Percentiles rank a stretch among this genome's conserved stretches.
Evolutionary conservation across 1,140 invertebrate species (phyloP).

Genomic region (Oreohelix idahoensis): DNA sequence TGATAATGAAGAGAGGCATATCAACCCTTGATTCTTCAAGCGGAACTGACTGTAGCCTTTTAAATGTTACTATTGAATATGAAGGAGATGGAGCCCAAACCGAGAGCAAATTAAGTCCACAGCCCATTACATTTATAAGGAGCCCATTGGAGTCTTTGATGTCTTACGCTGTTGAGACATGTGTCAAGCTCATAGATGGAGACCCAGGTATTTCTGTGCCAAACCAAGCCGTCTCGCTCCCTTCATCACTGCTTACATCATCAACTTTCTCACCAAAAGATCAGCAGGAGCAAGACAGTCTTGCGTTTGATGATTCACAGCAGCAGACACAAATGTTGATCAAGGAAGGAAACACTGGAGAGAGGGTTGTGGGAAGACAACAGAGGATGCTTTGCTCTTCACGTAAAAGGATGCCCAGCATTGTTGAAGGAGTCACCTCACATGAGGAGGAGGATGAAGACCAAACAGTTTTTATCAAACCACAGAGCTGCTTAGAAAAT

Average conservation of each 20-base stretch:
- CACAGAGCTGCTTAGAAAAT: background rate
- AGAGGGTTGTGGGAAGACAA: background rate
- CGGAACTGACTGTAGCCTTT: slow-evolving; percentile 4
- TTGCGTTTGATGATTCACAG: background rate
- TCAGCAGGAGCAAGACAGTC: background rate
- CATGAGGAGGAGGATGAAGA: background rate
- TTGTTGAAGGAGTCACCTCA: background rate
- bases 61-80: slow-evolving; percentile 26
- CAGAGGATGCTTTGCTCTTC: background rate
- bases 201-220: background rate
- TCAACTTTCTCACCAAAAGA: background rate
- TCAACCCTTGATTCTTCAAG: slow-evolving; percentile 5
- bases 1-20: slow-evolving; percentile 30
- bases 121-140: background rate
- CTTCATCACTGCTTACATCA: background rate
- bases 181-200: background rate
- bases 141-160: background rate
- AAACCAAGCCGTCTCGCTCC: background rate
- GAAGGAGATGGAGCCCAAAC: background rate
- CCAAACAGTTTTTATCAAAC: slow-evolving; percentile 2
- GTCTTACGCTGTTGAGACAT: background rate
- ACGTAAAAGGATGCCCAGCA: slow-evolving; percentile 1
- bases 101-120: background rate
- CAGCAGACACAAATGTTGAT: background rate
- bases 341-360: background rate